Base-by-base conservation (phyloP, 2,113 vertebrate species). In the Tapirus terrestris region DNA sequence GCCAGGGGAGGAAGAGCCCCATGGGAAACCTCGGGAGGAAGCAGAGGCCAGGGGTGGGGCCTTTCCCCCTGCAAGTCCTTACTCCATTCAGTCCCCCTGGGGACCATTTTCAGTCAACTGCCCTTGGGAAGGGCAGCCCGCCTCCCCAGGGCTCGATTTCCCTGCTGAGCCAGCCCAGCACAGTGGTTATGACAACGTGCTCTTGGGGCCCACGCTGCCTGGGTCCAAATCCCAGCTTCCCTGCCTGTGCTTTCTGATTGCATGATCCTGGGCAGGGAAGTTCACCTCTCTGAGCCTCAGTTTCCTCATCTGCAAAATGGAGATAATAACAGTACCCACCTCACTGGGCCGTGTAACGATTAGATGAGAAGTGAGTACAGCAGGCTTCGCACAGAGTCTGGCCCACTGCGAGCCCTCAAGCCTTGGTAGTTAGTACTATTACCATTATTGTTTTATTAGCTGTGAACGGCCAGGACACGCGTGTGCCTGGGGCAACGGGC, bases 391-490 rank as follows among this genome's bases (percentile, higher is more conserved):
- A 18, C 82, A 13, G 92, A 16, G 43, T 11, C 83, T 61, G 51
- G 16, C 13, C 2, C 43, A 12, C 51, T 3, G 13, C 10, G 25
- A 60, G 39, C 56, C 58, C 80, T 56, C 11, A 12, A 67, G 70
- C 93, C 33, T 81, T n/a, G 53, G 8, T 75, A 72, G 61, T 86
- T 67, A 2, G 18, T 20, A 9, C 68, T 53, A 8, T 53, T 67
- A 33, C 31, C 17, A 5, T 58, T 7, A 25, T 18, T 56, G 17
- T 65, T 73, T 20, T 39, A 72, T 95, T 60, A 72, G 48, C 75
- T 82, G 27, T 29, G 60, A 84, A 95, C 70, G 81, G 48, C 48
- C 61, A 72, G 65, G 93, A 89, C 97, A 84, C 0, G 11, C 89
- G 94, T 56, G 23, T 36, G 48, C 94, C 95, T 72, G 65, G 80